Conservation (phyloP, 2,113 vertebrate genomes). For the Burhinus oedicnemus region DNA sequence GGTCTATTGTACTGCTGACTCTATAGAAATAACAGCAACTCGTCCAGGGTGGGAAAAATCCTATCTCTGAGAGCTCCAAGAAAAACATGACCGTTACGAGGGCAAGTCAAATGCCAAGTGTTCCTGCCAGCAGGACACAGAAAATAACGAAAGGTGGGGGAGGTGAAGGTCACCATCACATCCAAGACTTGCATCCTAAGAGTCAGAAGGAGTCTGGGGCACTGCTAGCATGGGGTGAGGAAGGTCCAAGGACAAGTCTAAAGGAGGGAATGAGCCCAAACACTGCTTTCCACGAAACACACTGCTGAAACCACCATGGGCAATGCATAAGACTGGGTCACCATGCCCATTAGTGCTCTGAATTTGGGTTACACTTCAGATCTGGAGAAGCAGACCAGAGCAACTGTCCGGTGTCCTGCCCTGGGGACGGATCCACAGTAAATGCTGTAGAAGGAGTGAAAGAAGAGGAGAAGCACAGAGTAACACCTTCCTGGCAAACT, state of each 20-base stretch:
- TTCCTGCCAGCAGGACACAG: constrained; percentile 27
- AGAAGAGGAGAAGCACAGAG: constrained; percentile 3
- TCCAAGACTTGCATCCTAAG: not conserved
- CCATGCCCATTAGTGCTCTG: not conserved
- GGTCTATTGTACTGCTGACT: constrained; percentile 48
- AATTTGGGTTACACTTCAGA: not conserved
- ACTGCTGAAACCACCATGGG: not conserved
- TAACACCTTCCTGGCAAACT: not conserved
- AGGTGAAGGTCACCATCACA: not conserved
- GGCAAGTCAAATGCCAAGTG: not conserved
- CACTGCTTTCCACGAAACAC: not conserved
- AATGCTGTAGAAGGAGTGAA: not conserved
- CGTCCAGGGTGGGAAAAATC: constrained; percentile 56
- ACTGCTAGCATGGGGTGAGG: not conserved
- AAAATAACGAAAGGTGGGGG: not conserved
- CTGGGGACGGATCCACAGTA: rapidly evolving
- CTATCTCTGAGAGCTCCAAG: constrained; percentile 32
- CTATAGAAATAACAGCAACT: constrained; percentile 53
- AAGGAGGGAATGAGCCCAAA: not conserved
- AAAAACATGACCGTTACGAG: constrained; percentile 15
- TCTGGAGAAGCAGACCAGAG: not conserved
- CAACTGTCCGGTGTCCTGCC: not conserved
- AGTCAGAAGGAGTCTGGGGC: not conserved
- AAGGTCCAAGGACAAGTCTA: not conserved
- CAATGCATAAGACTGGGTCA: not conserved